These are phyloP conservation scores for Calidris pygmaea DNA, from an alignment of 2,113 vertebrate species.

Conservation along the genomic window DNA sequence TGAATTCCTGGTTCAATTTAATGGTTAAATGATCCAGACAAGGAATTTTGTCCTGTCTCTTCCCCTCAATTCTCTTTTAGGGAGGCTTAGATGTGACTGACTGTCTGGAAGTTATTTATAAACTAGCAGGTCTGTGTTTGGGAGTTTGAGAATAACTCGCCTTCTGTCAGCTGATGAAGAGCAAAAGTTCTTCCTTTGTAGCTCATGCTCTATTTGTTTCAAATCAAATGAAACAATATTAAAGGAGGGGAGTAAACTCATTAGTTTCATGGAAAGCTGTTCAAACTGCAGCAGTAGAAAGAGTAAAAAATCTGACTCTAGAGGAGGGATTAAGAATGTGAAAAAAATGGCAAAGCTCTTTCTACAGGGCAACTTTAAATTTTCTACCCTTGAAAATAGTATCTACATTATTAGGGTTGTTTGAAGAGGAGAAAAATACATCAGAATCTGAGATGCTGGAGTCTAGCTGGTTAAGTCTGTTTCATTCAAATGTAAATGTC, in stretches of 20 bases:
- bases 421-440: not conserved
- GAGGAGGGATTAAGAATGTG: not conserved
- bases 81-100: not conserved
- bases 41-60: not conserved
- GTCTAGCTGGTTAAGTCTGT: not conserved
- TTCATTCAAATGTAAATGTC: not conserved
- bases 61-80: not conserved
- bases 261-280: not conserved
- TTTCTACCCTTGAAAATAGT: not conserved
- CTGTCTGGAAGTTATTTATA: constrained; percentile 3
- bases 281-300: not conserved
- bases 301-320: not conserved
- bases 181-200: not conserved
- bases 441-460: not conserved
- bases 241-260: not conserved
- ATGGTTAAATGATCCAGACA: not conserved
- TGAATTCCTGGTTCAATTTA: not conserved
- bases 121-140: not conserved
- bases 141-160: not conserved
- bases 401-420: not conserved
- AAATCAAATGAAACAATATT: not conserved
- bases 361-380: not conserved
- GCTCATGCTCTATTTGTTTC: not conserved
- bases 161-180: not conserved
- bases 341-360: not conserved